These are phyloP conservation scores for Chironomus tentans DNA, from an alignment of 2,888 invertebrate species.

Conservation along the genomic window DNA sequence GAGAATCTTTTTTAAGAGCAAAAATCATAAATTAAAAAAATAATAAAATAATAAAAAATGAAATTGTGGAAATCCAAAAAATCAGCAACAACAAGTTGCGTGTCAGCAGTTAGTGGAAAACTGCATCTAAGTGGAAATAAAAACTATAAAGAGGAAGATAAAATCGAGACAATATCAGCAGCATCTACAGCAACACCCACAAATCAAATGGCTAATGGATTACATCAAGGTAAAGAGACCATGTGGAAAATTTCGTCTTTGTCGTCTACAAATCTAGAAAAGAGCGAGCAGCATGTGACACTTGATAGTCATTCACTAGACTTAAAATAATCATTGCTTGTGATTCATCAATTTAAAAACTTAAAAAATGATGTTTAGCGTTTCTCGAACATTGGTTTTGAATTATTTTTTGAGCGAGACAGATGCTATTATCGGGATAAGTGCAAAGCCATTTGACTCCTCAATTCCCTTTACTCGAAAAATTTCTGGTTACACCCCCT, in stretches of 20 bases:
- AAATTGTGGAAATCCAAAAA: constrained; percentile 43
- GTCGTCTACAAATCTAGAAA: not conserved
- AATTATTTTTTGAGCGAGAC: too few species aligned
- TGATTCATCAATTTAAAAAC: too few species aligned
- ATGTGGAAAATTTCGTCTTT: not conserved
- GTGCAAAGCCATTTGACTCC: too few species aligned
- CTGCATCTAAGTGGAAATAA: constrained; percentile 20
- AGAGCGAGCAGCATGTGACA: not conserved
- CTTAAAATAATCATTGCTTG: too few species aligned
- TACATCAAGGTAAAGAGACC: constrained; percentile 16
- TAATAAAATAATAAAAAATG: too few species aligned
- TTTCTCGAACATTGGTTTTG: too few species aligned
- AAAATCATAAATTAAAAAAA: not conserved
- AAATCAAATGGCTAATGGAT: constrained; percentile 16
- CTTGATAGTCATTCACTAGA: not conserved
- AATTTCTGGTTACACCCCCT: too few species aligned
- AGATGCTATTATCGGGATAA: too few species aligned
- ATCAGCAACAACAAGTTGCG: constrained; percentile 3
- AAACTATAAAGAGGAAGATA: constrained; percentile 17
- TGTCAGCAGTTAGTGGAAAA: constrained; percentile 14
- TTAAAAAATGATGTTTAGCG: too few species aligned
- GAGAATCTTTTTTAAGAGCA: not conserved
- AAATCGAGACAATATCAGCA: constrained; percentile 15
- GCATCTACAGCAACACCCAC: not conserved
- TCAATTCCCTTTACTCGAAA: too few species aligned